Evolutionary conservation across 2,888 invertebrate genomes (phyloP), one percentile per base, ranked within the genome.

Genomic region (Pterobdella sp.): DNA sequence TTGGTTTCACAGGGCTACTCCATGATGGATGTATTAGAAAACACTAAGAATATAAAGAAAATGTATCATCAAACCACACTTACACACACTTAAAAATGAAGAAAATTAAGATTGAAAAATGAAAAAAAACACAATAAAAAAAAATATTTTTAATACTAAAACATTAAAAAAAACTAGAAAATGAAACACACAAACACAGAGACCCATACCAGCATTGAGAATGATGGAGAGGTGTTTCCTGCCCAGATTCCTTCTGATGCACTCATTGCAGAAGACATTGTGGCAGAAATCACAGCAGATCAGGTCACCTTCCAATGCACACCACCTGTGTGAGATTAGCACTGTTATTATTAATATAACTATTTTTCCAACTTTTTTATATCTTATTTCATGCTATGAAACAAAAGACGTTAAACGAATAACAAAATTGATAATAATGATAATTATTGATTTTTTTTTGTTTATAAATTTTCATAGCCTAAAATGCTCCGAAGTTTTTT

Each of bases 191-290:
- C n/a, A n/a, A n/a, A n/a, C n/a, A n/a, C n/a, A n/a, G n/a, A n/a
- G n/a, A n/a, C n/a, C n/a, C n/a, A 18, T 42, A 56, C 60, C 60
- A 1, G 71, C 71, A n/a, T 71, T 71, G 32, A 71, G 71, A 35
- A 71, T 71, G 71, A 71, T 71, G 71, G 52, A 31, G 36, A 71
- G 71, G 63, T 71, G 71, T 22, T 31, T 56, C 1, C 35, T n/a
- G 31, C 71, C 71, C 36, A 71, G 71, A 32, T 71, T 71, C 1
- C 71, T 32, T 3, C 35, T 26, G 63, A 71, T 71, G 71, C 71
- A 71, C 56, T 56, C 36, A 31, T 71, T 71, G 71, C 71, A 71
- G 71, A 71, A 71, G 63, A 71, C 71, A 52, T 71, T 71, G 36
- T 71, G 63, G 26, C 71, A 71, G 63, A 71, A 71, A 36, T 71